Conservation (phyloP, 2,113 vertebrate species). For the Oncorhynchus mykiss region DNA sequence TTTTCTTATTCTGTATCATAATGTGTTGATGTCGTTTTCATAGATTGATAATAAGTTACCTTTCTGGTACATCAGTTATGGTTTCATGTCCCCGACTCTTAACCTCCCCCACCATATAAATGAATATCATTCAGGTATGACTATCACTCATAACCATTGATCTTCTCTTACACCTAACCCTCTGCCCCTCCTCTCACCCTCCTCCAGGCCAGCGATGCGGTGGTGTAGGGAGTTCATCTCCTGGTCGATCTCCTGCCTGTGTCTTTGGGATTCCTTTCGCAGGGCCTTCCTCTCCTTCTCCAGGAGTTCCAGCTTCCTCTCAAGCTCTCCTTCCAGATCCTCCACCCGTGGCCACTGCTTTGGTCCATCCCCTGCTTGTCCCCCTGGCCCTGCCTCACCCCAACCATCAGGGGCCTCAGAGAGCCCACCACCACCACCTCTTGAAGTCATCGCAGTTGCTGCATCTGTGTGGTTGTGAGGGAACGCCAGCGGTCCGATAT, state of each 20-base stretch:
- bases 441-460: conserved; percentile 8
- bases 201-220: conserved; percentile 83
- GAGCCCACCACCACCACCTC: conserved; percentile 31
- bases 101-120: not conserved
- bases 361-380: conserved; percentile 17
- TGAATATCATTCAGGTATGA: too few species aligned
- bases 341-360: conserved; percentile 75
- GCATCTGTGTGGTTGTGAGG: conserved; percentile 66
- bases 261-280: conserved; percentile 74
- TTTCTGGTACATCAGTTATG: too few species aligned
- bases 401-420: conserved; percentile 15
- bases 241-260: conserved; percentile 83
- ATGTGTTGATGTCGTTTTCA: not conserved
- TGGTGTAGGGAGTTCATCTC: conserved; percentile 84
- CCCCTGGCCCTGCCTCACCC: not conserved
- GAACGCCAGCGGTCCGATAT: conserved; percentile 60
- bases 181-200: conserved; percentile 70
- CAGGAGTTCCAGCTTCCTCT: conserved; percentile 87
- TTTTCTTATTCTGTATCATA: not conserved
- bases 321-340: conserved; percentile 88
- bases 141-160: too few species aligned
- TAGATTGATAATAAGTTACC: not conserved
- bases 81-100: too few species aligned
- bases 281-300: conserved; percentile 85
- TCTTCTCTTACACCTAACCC: not conserved